phyloP scores from a whole-genome alignment of 2,113 vertebrate species.

The Nothocercus nigrocapillus region DNA sequence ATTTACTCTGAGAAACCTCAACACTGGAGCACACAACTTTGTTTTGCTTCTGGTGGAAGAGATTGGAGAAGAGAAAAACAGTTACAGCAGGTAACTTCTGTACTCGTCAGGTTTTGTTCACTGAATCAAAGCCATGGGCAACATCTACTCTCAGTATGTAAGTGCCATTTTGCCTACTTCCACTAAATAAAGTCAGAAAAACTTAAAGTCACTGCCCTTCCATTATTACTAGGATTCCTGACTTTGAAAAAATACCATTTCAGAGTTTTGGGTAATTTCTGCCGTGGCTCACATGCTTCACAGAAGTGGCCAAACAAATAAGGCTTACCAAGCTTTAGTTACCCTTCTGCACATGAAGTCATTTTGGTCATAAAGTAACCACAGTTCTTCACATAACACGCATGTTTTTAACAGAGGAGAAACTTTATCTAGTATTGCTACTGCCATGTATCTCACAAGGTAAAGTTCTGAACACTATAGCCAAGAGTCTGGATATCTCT shows the following conservation, averaged over 20 bases:
- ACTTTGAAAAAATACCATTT: slow-evolving; percentile 10
- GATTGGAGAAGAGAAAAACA: slow-evolving; percentile 55
- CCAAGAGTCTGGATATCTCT: slow-evolving; percentile 23
- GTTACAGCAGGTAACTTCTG: slow-evolving; percentile 48
- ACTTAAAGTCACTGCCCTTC: neutral
- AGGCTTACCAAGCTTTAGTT: slow-evolving; percentile 15
- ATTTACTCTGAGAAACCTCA: slow-evolving; percentile 70
- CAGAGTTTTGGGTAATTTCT: slow-evolving; percentile 6
- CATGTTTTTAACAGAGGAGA: neutral
- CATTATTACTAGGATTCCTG: neutral
- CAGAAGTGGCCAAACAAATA: slow-evolving; percentile 36
- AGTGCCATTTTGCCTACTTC: slow-evolving; percentile 15
- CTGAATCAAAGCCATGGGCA: neutral
- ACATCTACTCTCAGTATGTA: neutral
- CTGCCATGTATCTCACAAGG: neutral
- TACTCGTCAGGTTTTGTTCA: slow-evolving; percentile 25
- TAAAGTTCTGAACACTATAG: neutral
- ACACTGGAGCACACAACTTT: slow-evolving; percentile 33
- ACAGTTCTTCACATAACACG: neutral
- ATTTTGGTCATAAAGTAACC: neutral
- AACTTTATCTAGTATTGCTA: neutral
- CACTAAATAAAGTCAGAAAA: neutral
- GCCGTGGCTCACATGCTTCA: slow-evolving; percentile 39
- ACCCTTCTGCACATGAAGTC: neutral
- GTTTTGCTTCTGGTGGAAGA: slow-evolving; percentile 39